Evolutionary conservation across 92 coral and sea anemone genomes (phyloP).

Genomic region (Palythoa grandis): DNA sequence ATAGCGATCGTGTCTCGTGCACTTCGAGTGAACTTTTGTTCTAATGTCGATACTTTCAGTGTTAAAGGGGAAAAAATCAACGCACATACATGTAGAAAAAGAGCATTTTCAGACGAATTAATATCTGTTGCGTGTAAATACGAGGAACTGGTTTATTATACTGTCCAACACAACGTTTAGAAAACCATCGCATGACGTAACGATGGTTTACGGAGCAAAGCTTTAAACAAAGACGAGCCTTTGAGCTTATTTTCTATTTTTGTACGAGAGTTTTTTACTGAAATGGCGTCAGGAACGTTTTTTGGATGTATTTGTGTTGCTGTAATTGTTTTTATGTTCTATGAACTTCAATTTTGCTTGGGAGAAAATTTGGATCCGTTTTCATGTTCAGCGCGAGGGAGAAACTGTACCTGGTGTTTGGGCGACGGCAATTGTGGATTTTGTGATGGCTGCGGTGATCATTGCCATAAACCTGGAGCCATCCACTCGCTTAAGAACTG

Average conservation of each 20-base stretch:
- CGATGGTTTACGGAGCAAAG: slow-evolving; percentile 9
- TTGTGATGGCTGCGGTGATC: slow-evolving; percentile 96
- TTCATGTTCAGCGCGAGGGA: slow-evolving; percentile 77
- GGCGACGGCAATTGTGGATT: slow-evolving; percentile 99
- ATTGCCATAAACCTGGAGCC: slow-evolving; percentile 92
- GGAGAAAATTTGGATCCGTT: slow-evolving; percentile 42
- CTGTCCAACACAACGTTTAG: background rate
- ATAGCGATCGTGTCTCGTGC: background rate
- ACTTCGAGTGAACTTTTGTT: slow-evolving; percentile 12
- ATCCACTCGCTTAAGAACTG: slow-evolving; percentile 87
- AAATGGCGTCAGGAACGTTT: slow-evolving; percentile 37
- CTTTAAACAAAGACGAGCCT: slow-evolving; percentile 23
- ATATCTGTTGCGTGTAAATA: background rate
- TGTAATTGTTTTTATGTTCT: background rate
- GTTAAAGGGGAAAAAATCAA: background rate
- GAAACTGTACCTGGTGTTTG: slow-evolving; percentile 94
- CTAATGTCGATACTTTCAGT: background rate
- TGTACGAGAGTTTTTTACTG: background rate
- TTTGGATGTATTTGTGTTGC: background rate
- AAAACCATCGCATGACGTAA: slow-evolving; percentile 26
- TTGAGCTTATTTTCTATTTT: background rate
- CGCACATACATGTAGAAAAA: background rate
- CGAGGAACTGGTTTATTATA: background rate
- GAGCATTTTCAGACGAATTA: background rate
- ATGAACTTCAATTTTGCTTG: slow-evolving; percentile 26